phyloP scores from a whole-genome alignment of 2,888 invertebrate species.

The Agonopterix alstromeriana region DNA sequence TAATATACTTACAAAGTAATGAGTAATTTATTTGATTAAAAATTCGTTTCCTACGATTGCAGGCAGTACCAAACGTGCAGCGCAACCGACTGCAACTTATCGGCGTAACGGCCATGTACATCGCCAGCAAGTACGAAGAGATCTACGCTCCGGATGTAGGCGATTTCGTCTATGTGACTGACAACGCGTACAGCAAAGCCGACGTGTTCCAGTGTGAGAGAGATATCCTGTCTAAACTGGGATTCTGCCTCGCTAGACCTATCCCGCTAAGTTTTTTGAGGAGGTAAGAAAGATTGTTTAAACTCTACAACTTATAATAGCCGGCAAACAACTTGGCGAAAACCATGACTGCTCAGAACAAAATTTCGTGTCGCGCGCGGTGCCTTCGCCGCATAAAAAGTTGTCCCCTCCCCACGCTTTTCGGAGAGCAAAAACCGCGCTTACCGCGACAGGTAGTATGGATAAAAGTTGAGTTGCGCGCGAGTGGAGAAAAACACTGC shows the following conservation, averaged over 20 bases:
- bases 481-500: too few species aligned
- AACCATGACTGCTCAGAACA: too few species aligned
- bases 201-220: constrained; percentile 91
- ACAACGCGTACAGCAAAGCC: constrained; percentile 86
- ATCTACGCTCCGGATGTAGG: constrained; percentile 90
- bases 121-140: constrained; percentile 97
- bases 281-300: constrained; percentile 68
- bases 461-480: too few species aligned
- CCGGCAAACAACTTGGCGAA: too few species aligned
- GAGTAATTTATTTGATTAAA: too few species aligned
- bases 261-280: constrained; percentile 93
- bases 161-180: constrained; percentile 95
- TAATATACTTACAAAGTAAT: too few species aligned
- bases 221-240: constrained; percentile 84
- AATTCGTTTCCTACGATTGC: background rate
- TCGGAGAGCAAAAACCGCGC: too few species aligned
- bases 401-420: too few species aligned
- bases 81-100: constrained; percentile 89
- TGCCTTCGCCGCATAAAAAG: too few species aligned
- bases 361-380: too few species aligned
- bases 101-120: constrained; percentile 91
- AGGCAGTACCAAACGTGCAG: constrained; percentile 79
- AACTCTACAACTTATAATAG: background rate
- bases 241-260: constrained; percentile 90
- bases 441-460: too few species aligned